Evolutionary conservation across 1,140 invertebrate species (phyloP).

Genomic region (Tetragnatha versicolor): DNA sequence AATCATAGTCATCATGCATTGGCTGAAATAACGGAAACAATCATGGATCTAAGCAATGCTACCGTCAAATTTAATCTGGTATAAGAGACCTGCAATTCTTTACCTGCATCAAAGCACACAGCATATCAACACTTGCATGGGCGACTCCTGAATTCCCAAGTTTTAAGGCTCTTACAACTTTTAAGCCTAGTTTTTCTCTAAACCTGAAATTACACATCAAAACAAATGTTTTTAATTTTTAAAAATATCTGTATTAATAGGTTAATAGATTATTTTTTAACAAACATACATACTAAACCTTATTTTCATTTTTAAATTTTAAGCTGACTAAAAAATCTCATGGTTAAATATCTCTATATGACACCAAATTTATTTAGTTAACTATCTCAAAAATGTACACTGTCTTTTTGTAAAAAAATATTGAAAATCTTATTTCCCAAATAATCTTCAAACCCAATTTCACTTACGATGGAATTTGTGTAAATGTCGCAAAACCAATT

Average conservation of each 20-base stretch:
- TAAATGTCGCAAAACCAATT: conserved; percentile 96
- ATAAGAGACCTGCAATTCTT: neutral
- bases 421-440: neutral
- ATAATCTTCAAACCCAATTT: neutral
- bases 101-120: conserved; percentile 94
- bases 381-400: no score
- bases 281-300: neutral
- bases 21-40: conserved; percentile 68
- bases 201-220: conserved; percentile 70
- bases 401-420: no score
- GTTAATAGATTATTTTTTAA: neutral
- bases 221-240: no score
- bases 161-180: conserved; percentile 90
- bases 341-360: neutral
- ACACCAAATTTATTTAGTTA: no score
- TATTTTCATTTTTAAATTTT: neutral
- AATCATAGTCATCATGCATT: conserved; percentile 94
- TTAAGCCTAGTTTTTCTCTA: conserved; percentile 90
- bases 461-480: conserved; percentile 80
- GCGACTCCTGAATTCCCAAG: conserved; percentile 88
- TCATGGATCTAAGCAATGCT: neutral
- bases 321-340: conserved; percentile 11
- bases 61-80: neutral
- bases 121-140: conserved; percentile 95
- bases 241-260: neutral